Percentiles rank a stretch among this genome's conserved stretches.
These are phyloP conservation scores for Drosophila dunni DNA, from an alignment of 1,140 invertebrate genomes.

Conservation along the genomic window DNA sequence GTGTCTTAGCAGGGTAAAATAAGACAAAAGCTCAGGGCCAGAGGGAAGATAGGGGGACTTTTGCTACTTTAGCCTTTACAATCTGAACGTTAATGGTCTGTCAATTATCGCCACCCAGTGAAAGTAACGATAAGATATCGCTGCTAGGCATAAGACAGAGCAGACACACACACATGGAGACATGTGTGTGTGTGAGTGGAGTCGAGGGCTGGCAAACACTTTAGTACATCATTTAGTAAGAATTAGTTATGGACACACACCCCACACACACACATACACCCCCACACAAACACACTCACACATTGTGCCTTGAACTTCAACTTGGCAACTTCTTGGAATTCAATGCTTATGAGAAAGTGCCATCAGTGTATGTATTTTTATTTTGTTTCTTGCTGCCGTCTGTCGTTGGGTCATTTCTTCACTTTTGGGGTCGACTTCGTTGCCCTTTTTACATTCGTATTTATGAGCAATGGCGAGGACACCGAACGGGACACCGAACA, in stretches of 20 bases:
- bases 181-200: conserved; percentile 14
- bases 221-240: conserved; percentile 81
- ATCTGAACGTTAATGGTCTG: conserved; percentile 82
- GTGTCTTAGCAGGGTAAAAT: too few species aligned
- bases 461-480: conserved; percentile 62
- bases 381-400: neutral
- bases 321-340: conserved; percentile 37
- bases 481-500: conserved; percentile 24
- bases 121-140: conserved; percentile 82
- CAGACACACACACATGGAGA: conserved; percentile 13
- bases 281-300: conserved; percentile 60
- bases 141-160: conserved; percentile 55
- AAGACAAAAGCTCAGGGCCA: neutral
- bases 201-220: conserved; percentile 62
- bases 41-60: neutral
- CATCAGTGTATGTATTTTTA: neutral
- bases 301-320: conserved; percentile 3
- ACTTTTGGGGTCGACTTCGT: conserved; percentile 30
- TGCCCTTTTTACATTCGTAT: conserved; percentile 78
- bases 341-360: conserved; percentile 30
- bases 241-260: conserved; percentile 79
- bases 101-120: conserved; percentile 82
- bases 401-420: conserved; percentile 21
- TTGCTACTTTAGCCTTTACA: conserved; percentile 72
- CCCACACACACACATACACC: too few species aligned